These are phyloP conservation scores for Muscidifurax raptorellus DNA, from an alignment of 1,140 invertebrate species.

Conservation along the genomic window DNA sequence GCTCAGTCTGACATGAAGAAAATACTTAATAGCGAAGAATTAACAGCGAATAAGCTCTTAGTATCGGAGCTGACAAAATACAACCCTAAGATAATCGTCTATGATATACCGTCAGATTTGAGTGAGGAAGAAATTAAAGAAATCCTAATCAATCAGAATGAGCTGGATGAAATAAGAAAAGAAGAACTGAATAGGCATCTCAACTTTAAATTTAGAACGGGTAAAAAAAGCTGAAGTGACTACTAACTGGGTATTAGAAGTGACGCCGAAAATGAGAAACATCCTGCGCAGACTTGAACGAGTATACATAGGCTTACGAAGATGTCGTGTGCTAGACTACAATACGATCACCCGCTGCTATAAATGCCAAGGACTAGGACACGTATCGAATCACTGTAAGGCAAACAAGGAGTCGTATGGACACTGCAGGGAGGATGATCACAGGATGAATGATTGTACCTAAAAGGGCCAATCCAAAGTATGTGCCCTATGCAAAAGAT, in stretches of 20 bases:
- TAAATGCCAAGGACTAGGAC: slow-evolving; percentile 55
- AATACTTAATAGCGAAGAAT: too few relatives aligned
- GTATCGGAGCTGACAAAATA: too few relatives aligned
- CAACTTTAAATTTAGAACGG: slow-evolving; percentile 15
- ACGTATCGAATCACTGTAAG: slow-evolving; percentile 54
- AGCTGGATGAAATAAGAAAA: not conserved
- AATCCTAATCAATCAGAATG: slow-evolving; percentile 17
- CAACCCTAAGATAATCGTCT: slow-evolving; percentile 40
- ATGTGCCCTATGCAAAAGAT: slow-evolving; percentile 45
- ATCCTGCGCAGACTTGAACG: not conserved
- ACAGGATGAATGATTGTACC: slow-evolving; percentile 41
- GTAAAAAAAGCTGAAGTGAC: not conserved
- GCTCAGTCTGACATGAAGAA: too few relatives aligned
- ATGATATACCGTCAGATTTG: slow-evolving; percentile 36
- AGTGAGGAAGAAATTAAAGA: not conserved
- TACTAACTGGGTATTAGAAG: slow-evolving; percentile 47
- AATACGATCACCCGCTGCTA: slow-evolving; percentile 47
- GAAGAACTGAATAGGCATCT: not conserved
- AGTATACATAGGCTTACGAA: slow-evolving; percentile 41
- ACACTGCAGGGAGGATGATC: slow-evolving; percentile 47
- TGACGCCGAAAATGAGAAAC: slow-evolving; percentile 9
- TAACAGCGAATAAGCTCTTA: not conserved
- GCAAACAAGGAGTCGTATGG: slow-evolving; percentile 33
- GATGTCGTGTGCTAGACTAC: slow-evolving; percentile 49
- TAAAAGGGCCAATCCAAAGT: slow-evolving; percentile 1